Base-by-base conservation (phyloP, 2,888 invertebrate genomes). In the Leucozona laternaria region DNA sequence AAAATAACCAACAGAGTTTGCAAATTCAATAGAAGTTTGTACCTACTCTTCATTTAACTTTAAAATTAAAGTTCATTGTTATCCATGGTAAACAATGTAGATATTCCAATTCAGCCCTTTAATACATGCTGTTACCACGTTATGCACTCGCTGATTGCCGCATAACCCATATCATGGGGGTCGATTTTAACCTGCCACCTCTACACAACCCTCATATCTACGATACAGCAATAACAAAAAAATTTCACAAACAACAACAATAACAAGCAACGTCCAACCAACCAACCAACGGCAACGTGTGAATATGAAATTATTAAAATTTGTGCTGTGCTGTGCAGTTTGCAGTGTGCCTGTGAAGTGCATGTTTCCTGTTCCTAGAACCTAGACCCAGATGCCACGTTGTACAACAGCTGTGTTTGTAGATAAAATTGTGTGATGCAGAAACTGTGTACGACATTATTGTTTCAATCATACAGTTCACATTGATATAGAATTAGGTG, bases 271-370 rank as follows among this genome's bases (percentile, higher is more conserved):
- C 31, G 60, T 60, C 60, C 60, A 31, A 60, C 60, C 15, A 37
- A 37, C 37, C 28, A 28, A 28, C 28, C 28, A 45, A 72, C 57
- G 31, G 57, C 58, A 58, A 80, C 58, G 80, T 75, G 80, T 80
- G 80, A 75, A 80, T 80, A 80, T 75, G 75, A 75, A 80, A 75
- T 80, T 75, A 75, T 70, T 80, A 80, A 80, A 80, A 75, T 75
- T 40, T 40, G 31, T 31, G 31, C 8, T 58, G 60, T 75, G 60
- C 64, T 64, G 28, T 45, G 17, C 34, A n/a, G n/a, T n/a, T n/a
- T n/a, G n/a, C n/a, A n/a, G n/a, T 60, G 37, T 58, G 58, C 80
- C n/a, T n/a, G n/a, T n/a, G n/a, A 73, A 57, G 73, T 60, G 60
- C 80, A 73, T 75, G 73, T 43, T 68, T 75, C 68, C n/a, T n/a